These are phyloP conservation scores for Nebria ingens DNA, from an alignment of 1,140 invertebrate genomes.

Conservation along the genomic window DNA sequence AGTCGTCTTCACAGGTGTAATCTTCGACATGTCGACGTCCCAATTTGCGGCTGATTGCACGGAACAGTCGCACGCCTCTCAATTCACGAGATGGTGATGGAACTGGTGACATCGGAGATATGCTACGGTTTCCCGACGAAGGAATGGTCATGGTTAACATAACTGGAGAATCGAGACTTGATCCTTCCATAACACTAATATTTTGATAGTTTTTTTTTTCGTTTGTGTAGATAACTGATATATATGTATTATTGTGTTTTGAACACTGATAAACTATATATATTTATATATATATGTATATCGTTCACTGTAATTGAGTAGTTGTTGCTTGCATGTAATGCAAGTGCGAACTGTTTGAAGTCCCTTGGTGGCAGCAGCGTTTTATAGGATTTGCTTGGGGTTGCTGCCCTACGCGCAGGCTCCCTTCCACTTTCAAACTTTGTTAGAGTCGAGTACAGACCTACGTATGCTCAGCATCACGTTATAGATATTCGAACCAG, in stretches of 20 bases:
- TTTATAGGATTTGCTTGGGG: neutral
- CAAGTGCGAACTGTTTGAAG: neutral
- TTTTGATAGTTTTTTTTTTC: too few relatives aligned
- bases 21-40: slow-evolving; percentile 40
- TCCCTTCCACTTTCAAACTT: neutral
- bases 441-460: neutral
- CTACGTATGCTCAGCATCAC: too few relatives aligned
- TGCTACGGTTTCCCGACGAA: slow-evolving; percentile 18
- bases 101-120: slow-evolving; percentile 26
- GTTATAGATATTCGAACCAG: too few relatives aligned
- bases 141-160: slow-evolving; percentile 19
- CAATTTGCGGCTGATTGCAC: slow-evolving; percentile 46
- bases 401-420: neutral
- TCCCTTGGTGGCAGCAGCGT: neutral
- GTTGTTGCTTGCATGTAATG: too few relatives aligned
- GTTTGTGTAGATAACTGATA: too few relatives aligned
- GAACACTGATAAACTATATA: too few relatives aligned
- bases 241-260: too few relatives aligned
- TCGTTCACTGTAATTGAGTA: too few relatives aligned
- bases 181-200: slow-evolving; percentile 5
- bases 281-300: too few relatives aligned
- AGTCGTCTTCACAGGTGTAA: slow-evolving; percentile 40
- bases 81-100: slow-evolving; percentile 39
- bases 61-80: slow-evolving; percentile 45
- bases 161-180: slow-evolving; percentile 10